Base-by-base conservation (phyloP, 2,888 invertebrate species). In the Halictus quadricinctus region DNA sequence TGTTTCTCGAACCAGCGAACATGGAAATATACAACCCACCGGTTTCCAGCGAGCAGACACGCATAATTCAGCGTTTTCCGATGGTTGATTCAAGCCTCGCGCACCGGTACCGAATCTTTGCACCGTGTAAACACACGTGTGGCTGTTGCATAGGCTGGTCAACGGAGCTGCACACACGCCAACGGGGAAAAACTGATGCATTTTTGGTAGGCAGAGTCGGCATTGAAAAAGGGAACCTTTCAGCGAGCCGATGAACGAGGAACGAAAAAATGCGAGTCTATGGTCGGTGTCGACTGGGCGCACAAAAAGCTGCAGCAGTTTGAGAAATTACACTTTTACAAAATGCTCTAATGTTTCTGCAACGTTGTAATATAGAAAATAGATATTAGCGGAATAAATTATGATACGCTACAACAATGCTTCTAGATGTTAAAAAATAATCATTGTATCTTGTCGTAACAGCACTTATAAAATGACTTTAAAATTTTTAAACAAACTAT, bases 41-140 rank as follows among this genome's bases (percentile, higher is more conserved):
- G 21, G 36, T 41, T 25, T 21, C 70, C 70, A 13, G 21, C 41
- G 48, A 60, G 64, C 48, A 36, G 50, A 50, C 41, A 72, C 50
- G 54, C 58, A 21, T 48, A 29, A 70, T 64, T 64, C 21, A 25
- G 2, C 54, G 25, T 50, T 70, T 70, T 29, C 10, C 50, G 60
- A 64, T 76, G 64, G 4, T 46, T 60, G 79, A 64, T 74, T 25
- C 74, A 10, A 54, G 41, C 58, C n/a, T 29, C 66, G n/a, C 25
- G 72, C 41, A 64, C 70, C 50, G 76, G 43, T 66, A 43, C 25
- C 43, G 25, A 41, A n/a, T 64, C 18, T 18, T 21, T 41, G 25
- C 41, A 15, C 73, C 72, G 46, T 72, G 69, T 13, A 82, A 75
- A 82, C 72, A 75, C n/a, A 43, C 70, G 43, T 6, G 43, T 7